These are phyloP conservation scores for Chironomus striatipennis DNA, from an alignment of 1,140 invertebrate species.

Conservation along the genomic window DNA sequence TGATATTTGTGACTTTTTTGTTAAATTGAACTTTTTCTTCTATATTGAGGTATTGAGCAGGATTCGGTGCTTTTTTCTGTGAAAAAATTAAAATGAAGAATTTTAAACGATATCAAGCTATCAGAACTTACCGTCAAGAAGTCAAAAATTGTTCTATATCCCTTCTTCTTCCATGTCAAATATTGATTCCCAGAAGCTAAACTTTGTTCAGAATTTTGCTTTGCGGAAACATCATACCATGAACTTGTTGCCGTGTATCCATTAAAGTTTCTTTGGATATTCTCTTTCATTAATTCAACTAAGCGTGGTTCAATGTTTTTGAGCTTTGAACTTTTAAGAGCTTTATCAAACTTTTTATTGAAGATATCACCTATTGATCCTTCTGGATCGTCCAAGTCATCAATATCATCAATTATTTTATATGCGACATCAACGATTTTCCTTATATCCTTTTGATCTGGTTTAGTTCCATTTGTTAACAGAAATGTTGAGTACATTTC, in stretches of 20 bases:
- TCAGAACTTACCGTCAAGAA: constrained; percentile 45
- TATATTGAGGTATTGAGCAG: not conserved
- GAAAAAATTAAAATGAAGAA: not conserved
- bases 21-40: not conserved
- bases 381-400: constrained; percentile 32
- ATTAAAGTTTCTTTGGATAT: constrained; percentile 46
- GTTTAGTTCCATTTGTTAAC: constrained; percentile 36
- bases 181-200: constrained; percentile 49
- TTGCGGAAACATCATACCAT: constrained; percentile 51
- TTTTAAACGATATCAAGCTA: not conserved
- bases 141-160: constrained; percentile 49
- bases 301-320: constrained; percentile 30
- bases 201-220: constrained; percentile 46
- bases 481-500: constrained; percentile 37
- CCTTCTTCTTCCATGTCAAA: constrained; percentile 52
- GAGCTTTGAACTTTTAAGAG: constrained; percentile 29
- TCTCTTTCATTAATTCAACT: constrained; percentile 43
- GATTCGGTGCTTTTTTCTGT: not conserved
- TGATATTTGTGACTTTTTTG: not conserved
- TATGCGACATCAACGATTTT: constrained; percentile 31
- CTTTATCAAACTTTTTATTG: not conserved
- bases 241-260: constrained; percentile 49
- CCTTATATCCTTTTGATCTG: constrained; percentile 31
- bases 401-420: constrained; percentile 30
- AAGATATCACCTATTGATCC: constrained; percentile 42